Evolutionary conservation across 2,113 vertebrate species (phyloP).

Genomic region (Brachypteracias leptosomus): DNA sequence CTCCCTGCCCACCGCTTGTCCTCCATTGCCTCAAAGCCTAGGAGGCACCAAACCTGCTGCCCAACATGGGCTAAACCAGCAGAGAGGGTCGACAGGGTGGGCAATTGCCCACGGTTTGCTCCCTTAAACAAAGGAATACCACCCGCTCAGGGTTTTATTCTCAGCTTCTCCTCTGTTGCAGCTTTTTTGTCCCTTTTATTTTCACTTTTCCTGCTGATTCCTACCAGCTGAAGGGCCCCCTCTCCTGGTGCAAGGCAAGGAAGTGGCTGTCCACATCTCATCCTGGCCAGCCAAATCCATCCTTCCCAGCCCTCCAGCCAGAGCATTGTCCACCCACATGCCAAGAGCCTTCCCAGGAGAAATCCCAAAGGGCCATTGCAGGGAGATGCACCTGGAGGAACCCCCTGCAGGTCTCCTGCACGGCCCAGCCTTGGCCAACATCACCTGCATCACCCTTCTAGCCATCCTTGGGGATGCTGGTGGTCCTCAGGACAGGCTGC

Average conservation of each 20-base stretch:
- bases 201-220: neutral
- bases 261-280: neutral
- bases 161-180: neutral
- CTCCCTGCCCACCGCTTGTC: neutral
- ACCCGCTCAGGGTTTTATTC: fast-evolving
- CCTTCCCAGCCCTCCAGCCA: neutral
- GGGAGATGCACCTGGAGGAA: neutral
- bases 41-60: neutral
- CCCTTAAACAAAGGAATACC: neutral
- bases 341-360: neutral
- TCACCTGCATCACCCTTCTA: fast-evolving
- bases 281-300: neutral
- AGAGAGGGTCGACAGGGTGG: fast-evolving
- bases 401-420: fast-evolving
- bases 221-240: neutral
- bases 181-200: fast-evolving
- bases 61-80: neutral
- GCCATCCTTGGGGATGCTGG: neutral
- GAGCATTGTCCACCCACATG: neutral
- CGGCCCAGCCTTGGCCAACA: fast-evolving
- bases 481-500: neutral
- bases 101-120: fast-evolving
- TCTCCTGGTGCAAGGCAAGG: neutral
- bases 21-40: neutral
- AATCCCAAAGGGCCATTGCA: neutral